phyloP scores from a whole-genome alignment of 37 sponge, comb jelly and placozoan species.

The Crambe crambe region DNA sequence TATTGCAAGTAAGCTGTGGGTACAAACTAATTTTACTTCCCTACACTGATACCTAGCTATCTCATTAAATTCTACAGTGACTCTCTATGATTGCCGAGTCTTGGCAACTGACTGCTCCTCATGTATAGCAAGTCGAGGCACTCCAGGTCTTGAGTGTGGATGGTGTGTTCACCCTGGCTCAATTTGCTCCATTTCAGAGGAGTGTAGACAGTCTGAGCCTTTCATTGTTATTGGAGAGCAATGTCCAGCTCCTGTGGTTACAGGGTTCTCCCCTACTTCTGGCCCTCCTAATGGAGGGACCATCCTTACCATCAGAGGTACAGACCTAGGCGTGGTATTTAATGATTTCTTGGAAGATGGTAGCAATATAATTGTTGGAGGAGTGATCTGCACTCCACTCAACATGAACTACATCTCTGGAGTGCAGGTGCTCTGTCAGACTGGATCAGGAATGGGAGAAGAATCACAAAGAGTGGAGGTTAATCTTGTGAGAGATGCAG shows the following conservation, averaged over 20 bases:
- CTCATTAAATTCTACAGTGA: background rate
- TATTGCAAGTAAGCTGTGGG: no score
- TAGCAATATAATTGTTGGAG: background rate
- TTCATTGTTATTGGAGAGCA: background rate
- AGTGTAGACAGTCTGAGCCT: background rate
- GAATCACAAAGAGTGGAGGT: background rate
- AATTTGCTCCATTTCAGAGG: slow-evolving; percentile 4
- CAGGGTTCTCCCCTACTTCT: slow-evolving; percentile 37
- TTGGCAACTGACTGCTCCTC: slow-evolving; percentile 34
- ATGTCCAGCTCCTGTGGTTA: slow-evolving; percentile 51
- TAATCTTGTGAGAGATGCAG: background rate
- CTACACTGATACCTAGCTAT: background rate
- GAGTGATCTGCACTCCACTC: slow-evolving; percentile 12
- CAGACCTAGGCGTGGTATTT: slow-evolving; percentile 57
- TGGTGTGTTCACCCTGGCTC: slow-evolving; percentile 23
- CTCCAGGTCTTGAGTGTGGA: slow-evolving; percentile 44
- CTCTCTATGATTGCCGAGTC: slow-evolving; percentile 40
- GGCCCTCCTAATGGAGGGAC: slow-evolving; percentile 73
- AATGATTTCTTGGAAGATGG: no score
- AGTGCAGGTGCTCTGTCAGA: slow-evolving; percentile 29
- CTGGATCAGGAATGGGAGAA: background rate
- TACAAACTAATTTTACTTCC: background rate
- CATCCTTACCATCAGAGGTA: slow-evolving; percentile 63
- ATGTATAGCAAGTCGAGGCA: slow-evolving; percentile 22
- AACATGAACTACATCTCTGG: slow-evolving; percentile 29